Percentiles rank a stretch among this genome's conserved stretches.
phyloP scores from a whole-genome alignment of 2,797 vertebrate genomes.

The Myotis pilosus region DNA sequence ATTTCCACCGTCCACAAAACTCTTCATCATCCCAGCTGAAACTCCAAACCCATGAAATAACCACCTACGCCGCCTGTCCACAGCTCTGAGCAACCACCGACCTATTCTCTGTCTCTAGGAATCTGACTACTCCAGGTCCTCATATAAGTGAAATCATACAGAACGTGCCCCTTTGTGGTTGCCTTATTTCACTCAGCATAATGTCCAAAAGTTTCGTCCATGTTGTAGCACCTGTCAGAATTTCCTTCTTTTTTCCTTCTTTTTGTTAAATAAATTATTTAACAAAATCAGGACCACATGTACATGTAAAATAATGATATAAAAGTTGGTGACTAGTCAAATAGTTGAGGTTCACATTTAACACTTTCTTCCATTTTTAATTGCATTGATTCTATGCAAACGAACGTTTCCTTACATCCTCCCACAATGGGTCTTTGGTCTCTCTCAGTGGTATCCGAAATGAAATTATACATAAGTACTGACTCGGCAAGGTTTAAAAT shows the following conservation, averaged over 20 bases:
- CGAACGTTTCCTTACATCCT: neutral
- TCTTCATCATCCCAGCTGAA: neutral
- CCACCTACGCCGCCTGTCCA: fast-evolving
- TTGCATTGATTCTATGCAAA: neutral
- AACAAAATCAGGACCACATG: neutral
- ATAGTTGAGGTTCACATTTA: conserved; percentile 23
- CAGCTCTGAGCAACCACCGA: neutral
- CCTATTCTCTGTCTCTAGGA: neutral
- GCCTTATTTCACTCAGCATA: neutral
- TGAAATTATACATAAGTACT: neutral
- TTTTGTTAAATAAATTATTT: neutral
- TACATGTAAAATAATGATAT: neutral
- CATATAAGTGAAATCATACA: neutral
- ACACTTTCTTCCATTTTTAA: neutral
- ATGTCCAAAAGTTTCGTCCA: neutral
- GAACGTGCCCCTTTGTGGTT: neutral
- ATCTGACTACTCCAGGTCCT: neutral
- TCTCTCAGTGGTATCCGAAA: neutral
- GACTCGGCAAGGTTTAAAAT: neutral
- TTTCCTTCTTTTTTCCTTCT: neutral
- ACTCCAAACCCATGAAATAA: neutral
- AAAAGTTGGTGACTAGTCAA: conserved; percentile 6
- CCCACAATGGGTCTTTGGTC: neutral
- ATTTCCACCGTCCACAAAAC: neutral
- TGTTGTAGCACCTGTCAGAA: neutral